Evolutionary conservation across 2,797 vertebrate species (phyloP).

Genomic region (Takifugu rubripes): DNA sequence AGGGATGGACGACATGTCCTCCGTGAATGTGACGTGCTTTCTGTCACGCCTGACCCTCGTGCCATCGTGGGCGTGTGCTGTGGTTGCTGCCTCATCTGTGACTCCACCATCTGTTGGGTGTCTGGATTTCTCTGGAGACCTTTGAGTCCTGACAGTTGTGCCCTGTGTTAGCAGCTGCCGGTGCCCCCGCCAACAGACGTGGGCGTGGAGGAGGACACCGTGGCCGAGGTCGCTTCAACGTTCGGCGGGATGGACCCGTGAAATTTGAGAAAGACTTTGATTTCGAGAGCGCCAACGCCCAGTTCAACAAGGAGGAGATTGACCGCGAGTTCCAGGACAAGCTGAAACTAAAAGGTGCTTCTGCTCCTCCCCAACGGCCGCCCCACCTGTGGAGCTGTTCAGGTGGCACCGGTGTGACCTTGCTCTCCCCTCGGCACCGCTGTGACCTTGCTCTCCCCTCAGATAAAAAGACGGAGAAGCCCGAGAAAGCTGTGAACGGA

Average conservation of each 20-base stretch:
- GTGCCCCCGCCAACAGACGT: conserved; percentile 77
- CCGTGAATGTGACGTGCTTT: conserved; percentile 21
- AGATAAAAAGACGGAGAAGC: conserved; percentile 89
- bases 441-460: background rate
- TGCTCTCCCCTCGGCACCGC: conserved; percentile 50
- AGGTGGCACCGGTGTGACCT: background rate
- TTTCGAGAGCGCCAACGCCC: conserved; percentile 97
- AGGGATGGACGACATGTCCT: conserved; percentile 12
- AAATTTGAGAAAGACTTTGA: conserved; percentile 99
- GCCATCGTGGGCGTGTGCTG: conserved; percentile 13
- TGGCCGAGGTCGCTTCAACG: conserved; percentile 87
- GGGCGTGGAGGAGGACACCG: conserved; percentile 87
- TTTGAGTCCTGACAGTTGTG: background rate
- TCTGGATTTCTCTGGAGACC: background rate
- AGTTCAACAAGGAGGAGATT: conserved; percentile 97
- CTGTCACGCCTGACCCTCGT: conserved; percentile 2
- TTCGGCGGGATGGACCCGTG: conserved; percentile 91
- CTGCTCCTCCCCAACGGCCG: background rate
- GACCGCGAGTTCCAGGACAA: conserved; percentile 96
- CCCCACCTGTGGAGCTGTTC: too few relatives aligned
- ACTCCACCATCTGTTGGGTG: background rate
- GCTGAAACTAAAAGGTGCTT: conserved; percentile 90
- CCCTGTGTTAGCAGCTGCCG: conserved; percentile 20
- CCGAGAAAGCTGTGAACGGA: conserved; percentile 88
- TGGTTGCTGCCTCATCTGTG: conserved; percentile 9